Evolutionary conservation across 37 sponge, comb jelly and placozoan genomes (phyloP).

Genomic region (Halichondria panicea): DNA sequence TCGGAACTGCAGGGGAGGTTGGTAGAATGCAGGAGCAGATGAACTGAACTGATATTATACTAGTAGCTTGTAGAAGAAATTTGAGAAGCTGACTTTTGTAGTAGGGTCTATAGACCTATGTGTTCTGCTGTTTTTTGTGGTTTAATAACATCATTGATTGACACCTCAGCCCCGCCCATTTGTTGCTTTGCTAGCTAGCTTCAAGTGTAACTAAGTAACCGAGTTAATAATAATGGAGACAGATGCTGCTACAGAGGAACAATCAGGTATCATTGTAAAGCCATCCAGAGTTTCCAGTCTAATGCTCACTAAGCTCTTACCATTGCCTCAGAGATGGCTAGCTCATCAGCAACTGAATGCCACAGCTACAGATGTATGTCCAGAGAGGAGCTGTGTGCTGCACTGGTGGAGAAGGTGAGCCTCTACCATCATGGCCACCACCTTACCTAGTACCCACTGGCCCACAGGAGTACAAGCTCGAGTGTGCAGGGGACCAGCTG

Average conservation of each 20-base stretch:
- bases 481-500: conserved; percentile 7
- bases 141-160: too few relatives aligned
- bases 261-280: not conserved
- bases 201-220: too few relatives aligned
- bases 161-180: too few relatives aligned
- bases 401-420: conserved; percentile 19
- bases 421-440: not conserved
- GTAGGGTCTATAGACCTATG: too few relatives aligned
- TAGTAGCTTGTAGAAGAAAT: too few relatives aligned
- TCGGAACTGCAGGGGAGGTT: conserved; percentile 21
- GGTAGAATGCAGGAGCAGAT: not conserved
- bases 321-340: not conserved
- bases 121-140: too few relatives aligned
- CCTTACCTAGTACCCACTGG: not conserved
- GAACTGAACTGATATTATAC: too few relatives aligned
- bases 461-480: conserved; percentile 24
- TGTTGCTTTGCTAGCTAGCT: too few relatives aligned
- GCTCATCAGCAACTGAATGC: not conserved
- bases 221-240: too few relatives aligned
- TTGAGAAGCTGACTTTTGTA: too few relatives aligned
- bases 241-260: not conserved
- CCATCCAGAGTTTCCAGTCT: not conserved
- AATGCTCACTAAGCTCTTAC: not conserved
- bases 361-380: not conserved
- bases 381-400: conserved; percentile 2